Percentiles rank a stretch among this genome's conserved stretches.
phyloP scores from a whole-genome alignment of 1,140 invertebrate species.

The Aphaenogaster floridana region DNA sequence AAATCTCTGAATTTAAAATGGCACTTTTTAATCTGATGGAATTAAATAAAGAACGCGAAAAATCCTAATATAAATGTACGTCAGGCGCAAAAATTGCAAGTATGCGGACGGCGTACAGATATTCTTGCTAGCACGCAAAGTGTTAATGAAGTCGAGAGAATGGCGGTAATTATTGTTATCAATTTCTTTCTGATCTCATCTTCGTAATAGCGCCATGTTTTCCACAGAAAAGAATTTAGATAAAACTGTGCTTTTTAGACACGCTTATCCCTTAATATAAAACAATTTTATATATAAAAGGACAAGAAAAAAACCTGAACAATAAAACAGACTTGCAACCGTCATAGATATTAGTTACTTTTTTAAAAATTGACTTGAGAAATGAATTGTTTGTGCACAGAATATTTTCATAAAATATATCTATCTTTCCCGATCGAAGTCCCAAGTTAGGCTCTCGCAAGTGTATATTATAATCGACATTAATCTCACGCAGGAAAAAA shows the following conservation, averaged over 20 bases:
- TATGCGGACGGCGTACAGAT: background rate
- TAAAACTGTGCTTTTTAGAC: background rate
- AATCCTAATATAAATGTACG: background rate
- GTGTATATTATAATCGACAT: background rate
- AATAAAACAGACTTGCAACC: background rate
- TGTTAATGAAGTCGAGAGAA: constrained; percentile 38
- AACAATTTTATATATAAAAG: background rate
- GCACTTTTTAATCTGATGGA: background rate
- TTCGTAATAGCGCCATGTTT: background rate
- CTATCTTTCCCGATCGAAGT: background rate
- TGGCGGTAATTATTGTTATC: constrained; percentile 45
- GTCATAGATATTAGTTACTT: background rate
- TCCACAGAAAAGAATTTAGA: background rate
- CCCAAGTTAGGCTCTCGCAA: background rate
- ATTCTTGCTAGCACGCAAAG: background rate
- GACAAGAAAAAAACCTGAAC: background rate
- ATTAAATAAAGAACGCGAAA: constrained; percentile 2
- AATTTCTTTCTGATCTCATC: constrained; percentile 14
- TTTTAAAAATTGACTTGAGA: background rate
- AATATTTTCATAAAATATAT: background rate
- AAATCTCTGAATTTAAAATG: background rate
- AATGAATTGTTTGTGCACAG: background rate
- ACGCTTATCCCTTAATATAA: background rate
- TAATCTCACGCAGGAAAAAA: background rate
- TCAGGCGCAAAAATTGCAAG: background rate